Evolutionary conservation across 2,888 invertebrate genomes (phyloP).

Genomic region (Neoitamus cyanurus): DNA sequence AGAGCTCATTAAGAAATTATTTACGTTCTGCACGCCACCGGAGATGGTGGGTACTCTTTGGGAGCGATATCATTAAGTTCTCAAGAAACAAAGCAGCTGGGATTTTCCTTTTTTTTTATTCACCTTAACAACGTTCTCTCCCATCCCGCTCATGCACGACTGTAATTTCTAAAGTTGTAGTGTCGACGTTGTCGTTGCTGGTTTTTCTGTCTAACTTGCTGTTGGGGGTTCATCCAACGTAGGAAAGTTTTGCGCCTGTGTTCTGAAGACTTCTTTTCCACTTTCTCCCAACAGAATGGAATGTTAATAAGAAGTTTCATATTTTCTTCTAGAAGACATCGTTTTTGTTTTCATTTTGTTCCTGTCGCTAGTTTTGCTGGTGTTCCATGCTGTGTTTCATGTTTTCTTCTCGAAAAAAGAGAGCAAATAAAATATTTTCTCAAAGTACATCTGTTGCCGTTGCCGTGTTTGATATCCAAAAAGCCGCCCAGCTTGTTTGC

Average conservation of each 20-base stretch:
- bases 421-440: not conserved
- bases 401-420: not conserved
- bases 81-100: not conserved
- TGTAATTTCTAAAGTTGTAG: not conserved
- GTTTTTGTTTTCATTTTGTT: not conserved
- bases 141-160: not conserved
- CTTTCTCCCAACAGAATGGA: not conserved
- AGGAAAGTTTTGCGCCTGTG: not conserved
- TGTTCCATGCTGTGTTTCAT: not conserved
- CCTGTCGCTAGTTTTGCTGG: not conserved
- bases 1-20: conserved; percentile 1
- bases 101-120: not conserved
- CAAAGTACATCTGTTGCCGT: not conserved
- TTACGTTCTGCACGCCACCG: not conserved
- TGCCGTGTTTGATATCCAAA: not conserved
- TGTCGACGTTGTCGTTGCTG: not conserved
- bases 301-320: not conserved
- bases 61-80: not conserved
- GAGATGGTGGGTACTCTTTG: not conserved
- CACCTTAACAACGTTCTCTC: not conserved
- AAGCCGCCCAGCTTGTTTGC: not conserved
- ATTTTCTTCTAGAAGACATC: not conserved
- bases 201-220: not conserved
- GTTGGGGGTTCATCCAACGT: not conserved
- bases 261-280: not conserved